phyloP scores from a whole-genome alignment of 2,888 invertebrate species.

The Sycophila texana region DNA sequence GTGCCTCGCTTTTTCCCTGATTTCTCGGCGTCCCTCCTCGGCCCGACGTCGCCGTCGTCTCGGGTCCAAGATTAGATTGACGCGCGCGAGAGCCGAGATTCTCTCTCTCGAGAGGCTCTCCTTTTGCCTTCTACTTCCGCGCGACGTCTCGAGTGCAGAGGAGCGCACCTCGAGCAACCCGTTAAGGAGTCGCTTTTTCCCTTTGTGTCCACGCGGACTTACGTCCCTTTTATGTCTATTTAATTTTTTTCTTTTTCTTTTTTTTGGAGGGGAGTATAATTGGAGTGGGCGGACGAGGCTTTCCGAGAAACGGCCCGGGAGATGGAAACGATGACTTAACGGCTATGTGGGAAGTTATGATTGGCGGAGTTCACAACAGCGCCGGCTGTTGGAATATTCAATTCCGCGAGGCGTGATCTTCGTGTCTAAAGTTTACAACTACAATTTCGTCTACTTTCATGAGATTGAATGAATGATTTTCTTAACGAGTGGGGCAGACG shows the following conservation, averaged over 20 bases:
- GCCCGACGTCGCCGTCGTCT: background rate
- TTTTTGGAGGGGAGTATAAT: background rate
- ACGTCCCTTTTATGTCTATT: no score
- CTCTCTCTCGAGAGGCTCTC: background rate
- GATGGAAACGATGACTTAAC: background rate
- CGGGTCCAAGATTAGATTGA: conserved; percentile 54
- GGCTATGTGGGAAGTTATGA: background rate
- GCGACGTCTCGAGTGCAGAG: no score
- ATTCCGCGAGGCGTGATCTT: no score
- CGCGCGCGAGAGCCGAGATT: conserved; percentile 1
- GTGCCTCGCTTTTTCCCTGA: conserved; percentile 39
- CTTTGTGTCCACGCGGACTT: no score
- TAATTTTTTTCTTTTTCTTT: no score
- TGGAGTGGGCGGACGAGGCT: background rate
- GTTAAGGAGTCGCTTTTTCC: background rate
- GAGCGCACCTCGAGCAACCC: background rate
- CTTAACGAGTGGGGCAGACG: no score
- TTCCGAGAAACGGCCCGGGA: background rate
- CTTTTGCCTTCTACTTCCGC: no score
- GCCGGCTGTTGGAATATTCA: no score
- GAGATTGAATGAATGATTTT: no score
- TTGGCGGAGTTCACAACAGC: background rate
- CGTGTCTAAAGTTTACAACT: no score
- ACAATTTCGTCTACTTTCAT: no score
- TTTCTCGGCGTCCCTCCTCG: conserved; percentile 8